These are phyloP conservation scores for Centropus unirufus DNA, from an alignment of 2,113 vertebrate genomes.

Conservation along the genomic window DNA sequence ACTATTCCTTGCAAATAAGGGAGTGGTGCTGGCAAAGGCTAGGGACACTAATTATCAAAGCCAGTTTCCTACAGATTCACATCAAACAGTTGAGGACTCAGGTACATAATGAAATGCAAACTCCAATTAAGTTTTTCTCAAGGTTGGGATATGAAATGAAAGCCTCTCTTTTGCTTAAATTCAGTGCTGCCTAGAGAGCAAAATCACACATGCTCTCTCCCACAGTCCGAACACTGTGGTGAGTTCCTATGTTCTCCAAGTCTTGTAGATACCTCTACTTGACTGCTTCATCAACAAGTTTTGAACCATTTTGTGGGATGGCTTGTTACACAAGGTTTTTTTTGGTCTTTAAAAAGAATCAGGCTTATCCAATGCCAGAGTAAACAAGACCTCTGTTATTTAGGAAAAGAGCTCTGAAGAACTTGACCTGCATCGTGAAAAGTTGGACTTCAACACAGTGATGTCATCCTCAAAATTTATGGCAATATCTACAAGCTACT, in stretches of 20 bases:
- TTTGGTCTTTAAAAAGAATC: not conserved
- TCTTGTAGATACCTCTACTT: not conserved
- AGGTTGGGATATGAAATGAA: not conserved
- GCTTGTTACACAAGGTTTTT: not conserved
- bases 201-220: constrained; percentile 29
- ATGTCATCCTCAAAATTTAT: not conserved
- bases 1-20: constrained; percentile 61
- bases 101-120: constrained; percentile 25
- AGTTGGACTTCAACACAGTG: not conserved
- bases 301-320: not conserved
- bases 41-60: constrained; percentile 34
- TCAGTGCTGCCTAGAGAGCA: not conserved
- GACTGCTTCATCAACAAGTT: not conserved
- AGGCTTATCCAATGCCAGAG: not conserved
- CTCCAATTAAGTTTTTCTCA: constrained; percentile 39
- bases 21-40: constrained; percentile 48
- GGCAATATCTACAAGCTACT: not conserved
- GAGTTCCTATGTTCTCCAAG: not conserved
- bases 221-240: not conserved
- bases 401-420: not conserved
- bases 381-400: not conserved
- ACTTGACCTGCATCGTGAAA: not conserved
- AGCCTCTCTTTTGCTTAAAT: not conserved
- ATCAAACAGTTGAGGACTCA: constrained; percentile 45
- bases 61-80: constrained; percentile 57